A percentile compares a stretch with the other conserved stretches of the same genome.
phyloP scores from a whole-genome alignment of 2,888 invertebrate species.

The Lamproptera curius region DNA sequence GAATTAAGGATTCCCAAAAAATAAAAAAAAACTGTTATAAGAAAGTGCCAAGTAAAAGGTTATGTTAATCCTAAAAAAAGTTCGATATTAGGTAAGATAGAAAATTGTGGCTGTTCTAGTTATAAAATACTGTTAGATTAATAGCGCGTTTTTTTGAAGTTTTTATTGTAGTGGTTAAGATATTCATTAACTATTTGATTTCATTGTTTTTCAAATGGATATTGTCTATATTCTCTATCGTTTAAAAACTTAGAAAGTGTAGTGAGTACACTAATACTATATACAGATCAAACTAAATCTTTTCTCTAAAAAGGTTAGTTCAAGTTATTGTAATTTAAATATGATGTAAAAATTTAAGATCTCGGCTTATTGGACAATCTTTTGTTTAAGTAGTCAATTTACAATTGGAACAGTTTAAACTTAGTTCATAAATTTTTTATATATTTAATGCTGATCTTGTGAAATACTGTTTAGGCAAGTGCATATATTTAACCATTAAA shows the following conservation, averaged over 20 bases:
- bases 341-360: neutral
- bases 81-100: constrained; percentile 9
- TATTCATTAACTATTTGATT: neutral
- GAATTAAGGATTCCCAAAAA: neutral
- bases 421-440: no score
- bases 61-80: neutral
- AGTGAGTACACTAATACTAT: neutral
- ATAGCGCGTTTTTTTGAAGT: constrained; percentile 9
- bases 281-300: neutral
- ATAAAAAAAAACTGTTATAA: no score
- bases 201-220: constrained; percentile 3
- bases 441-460: no score
- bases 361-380: no score
- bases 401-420: no score
- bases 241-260: neutral
- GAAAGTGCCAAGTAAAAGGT: constrained; percentile 8
- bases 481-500: no score
- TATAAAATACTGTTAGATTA: constrained; percentile 1
- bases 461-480: no score
- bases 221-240: neutral
- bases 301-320: constrained; percentile 6
- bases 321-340: neutral
- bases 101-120: constrained; percentile 18
- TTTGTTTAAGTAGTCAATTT: no score
- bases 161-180: constrained; percentile 8